Evolutionary conservation across 1,140 invertebrate species (phyloP).

Genomic region (Trichogramma pretiosum): DNA sequence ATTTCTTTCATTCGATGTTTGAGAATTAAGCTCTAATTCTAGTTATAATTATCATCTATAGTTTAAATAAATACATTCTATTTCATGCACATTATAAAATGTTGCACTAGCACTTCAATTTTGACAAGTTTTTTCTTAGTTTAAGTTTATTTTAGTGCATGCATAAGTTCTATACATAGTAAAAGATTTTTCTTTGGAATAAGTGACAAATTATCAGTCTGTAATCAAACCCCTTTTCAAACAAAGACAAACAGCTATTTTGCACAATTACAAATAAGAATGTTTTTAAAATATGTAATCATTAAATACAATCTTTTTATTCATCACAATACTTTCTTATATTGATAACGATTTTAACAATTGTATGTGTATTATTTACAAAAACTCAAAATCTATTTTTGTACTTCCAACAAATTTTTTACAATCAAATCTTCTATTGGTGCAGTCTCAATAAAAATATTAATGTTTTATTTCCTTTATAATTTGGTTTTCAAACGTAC

Average conservation of each 20-base stretch:
- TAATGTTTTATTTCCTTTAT: slow-evolving; percentile 29
- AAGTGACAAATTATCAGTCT: too few species aligned
- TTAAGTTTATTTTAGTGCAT: too few species aligned
- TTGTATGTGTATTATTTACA: slow-evolving; percentile 18
- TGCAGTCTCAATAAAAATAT: slow-evolving; percentile 31
- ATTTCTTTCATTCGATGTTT: slow-evolving; percentile 19
- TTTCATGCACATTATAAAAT: background rate
- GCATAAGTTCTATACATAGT: too few species aligned
- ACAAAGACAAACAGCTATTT: too few species aligned
- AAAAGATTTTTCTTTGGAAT: too few species aligned
- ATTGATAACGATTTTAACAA: slow-evolving; percentile 13
- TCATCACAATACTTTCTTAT: background rate
- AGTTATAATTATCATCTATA: too few species aligned
- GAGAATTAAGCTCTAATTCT: slow-evolving; percentile 17
- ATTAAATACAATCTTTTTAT: background rate
- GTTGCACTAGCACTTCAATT: too few species aligned
- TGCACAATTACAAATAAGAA: too few species aligned
- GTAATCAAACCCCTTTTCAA: too few species aligned
- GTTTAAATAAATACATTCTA: slow-evolving; percentile 15
- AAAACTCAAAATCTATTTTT: slow-evolving; percentile 8
- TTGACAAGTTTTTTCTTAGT: too few species aligned
- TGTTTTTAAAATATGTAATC: slow-evolving; percentile 7
- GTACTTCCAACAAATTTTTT: slow-evolving; percentile 10
- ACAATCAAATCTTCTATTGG: slow-evolving; percentile 5
- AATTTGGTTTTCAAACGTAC: too few species aligned